These are phyloP conservation scores for Megamerina dolium DNA, from an alignment of 2,888 invertebrate species.

Conservation along the genomic window DNA sequence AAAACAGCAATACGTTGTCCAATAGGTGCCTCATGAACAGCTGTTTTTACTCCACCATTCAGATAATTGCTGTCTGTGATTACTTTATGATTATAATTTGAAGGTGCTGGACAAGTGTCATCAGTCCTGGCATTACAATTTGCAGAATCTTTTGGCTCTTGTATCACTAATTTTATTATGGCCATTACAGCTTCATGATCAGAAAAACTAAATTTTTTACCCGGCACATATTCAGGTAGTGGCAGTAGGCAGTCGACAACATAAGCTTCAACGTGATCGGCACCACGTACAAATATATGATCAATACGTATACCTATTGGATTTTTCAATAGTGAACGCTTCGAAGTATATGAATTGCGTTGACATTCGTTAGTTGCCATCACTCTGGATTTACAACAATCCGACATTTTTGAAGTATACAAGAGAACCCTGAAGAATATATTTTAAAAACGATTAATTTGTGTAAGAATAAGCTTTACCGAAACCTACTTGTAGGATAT, in stretches of 20 bases:
- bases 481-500: slow-evolving; percentile 61
- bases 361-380: slow-evolving; percentile 73
- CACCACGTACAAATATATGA: slow-evolving; percentile 65
- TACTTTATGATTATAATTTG: not conserved
- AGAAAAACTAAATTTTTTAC: slow-evolving; percentile 70
- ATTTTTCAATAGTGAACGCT: slow-evolving; percentile 50
- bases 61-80: not conserved
- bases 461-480: not conserved
- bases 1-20: slow-evolving; percentile 34
- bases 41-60: not conserved
- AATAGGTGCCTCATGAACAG: slow-evolving; percentile 10
- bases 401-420: slow-evolving; percentile 54
- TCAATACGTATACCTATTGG: slow-evolving; percentile 86
- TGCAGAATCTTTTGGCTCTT: slow-evolving; percentile 1
- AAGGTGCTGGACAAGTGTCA: not conserved
- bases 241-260: slow-evolving; percentile 62
- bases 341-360: slow-evolving; percentile 74
- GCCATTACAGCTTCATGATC: slow-evolving; percentile 84
- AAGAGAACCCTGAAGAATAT: slow-evolving; percentile 51
- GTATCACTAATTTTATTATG: slow-evolving; percentile 47
- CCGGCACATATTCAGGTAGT: slow-evolving; percentile 67
- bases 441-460: not conserved
- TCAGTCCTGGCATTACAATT: not conserved
- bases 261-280: slow-evolving; percentile 43
- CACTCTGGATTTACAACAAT: slow-evolving; percentile 46